Percentiles rank a stretch among this genome's conserved stretches.
Conservation (phyloP, 2,888 invertebrate genomes). For the Caenorhabditis sp. region DNA sequence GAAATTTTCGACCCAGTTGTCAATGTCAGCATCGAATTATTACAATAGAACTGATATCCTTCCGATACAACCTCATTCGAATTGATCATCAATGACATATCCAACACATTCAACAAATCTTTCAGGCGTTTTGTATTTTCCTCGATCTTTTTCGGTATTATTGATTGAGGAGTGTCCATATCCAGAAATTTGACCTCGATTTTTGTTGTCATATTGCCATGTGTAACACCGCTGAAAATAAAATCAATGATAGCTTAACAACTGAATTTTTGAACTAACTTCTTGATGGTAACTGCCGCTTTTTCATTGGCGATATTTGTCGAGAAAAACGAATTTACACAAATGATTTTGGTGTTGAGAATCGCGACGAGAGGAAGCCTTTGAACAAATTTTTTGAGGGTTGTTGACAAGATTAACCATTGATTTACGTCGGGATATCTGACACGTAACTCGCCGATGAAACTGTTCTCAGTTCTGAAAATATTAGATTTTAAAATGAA, state of each 20-base stretch:
- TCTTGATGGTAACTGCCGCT: constrained; percentile 18
- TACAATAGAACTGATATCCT: constrained; percentile 20
- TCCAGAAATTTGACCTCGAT: constrained; percentile 19
- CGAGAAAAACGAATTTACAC: constrained; percentile 28
- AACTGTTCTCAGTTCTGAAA: constrained; percentile 17
- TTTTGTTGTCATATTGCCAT: constrained; percentile 13
- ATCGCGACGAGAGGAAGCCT: constrained; percentile 22
- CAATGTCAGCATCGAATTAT: constrained; percentile 21
- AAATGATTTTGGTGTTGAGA: constrained; percentile 25
- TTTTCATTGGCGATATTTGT: constrained; percentile 30
- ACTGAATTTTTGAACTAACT: background rate
- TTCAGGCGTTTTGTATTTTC: constrained; percentile 22
- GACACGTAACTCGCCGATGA: constrained; percentile 34
- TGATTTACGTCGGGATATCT: constrained; percentile 20
- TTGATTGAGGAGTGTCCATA: constrained; percentile 8
- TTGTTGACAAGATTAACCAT: constrained; percentile 15
- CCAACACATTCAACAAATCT: constrained; percentile 25
- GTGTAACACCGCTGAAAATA: constrained; percentile 7
- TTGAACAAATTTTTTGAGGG: constrained; percentile 13
- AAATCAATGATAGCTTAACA: background rate
- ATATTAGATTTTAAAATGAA: no score
- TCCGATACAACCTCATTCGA: constrained; percentile 26
- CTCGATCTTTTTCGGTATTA: constrained; percentile 22
- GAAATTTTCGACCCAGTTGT: constrained; percentile 21
- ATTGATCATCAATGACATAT: constrained; percentile 35